phyloP scores from a whole-genome alignment of 2,113 vertebrate genomes.

The Ramphastos sulfuratus region DNA sequence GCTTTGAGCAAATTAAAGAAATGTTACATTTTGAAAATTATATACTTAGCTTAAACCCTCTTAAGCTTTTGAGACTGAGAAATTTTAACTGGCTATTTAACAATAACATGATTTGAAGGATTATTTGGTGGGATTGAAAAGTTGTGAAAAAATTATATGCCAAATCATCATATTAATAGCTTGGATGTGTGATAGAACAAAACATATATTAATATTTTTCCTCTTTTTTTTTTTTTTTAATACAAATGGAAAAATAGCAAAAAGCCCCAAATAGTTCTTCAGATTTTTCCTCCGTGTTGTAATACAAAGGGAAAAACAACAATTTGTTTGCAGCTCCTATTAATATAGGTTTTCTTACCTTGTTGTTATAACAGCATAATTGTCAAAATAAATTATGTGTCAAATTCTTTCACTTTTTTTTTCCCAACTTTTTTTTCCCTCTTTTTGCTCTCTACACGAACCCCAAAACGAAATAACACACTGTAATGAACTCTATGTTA shows the following conservation, averaged over 20 bases:
- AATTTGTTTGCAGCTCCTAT: neutral
- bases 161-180: neutral
- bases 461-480: conserved; percentile 28
- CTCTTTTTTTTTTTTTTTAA: neutral
- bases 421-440: neutral
- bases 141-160: neutral
- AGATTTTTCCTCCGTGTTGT: neutral
- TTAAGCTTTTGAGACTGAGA: neutral
- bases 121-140: neutral
- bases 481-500: conserved; percentile 53
- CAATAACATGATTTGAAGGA: neutral
- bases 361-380: neutral
- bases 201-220: neutral
- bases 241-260: neutral
- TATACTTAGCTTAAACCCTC: neutral
- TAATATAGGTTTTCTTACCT: neutral
- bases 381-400: conserved; percentile 11
- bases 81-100: neutral
- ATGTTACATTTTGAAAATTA: neutral
- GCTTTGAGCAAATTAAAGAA: neutral
- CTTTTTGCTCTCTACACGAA: neutral
- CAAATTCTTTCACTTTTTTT: neutral
- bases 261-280: neutral
- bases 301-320: neutral
- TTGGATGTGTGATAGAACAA: neutral